Base-by-base conservation (phyloP, 2,797 vertebrate species). In the Poecilia velifera region DNA sequence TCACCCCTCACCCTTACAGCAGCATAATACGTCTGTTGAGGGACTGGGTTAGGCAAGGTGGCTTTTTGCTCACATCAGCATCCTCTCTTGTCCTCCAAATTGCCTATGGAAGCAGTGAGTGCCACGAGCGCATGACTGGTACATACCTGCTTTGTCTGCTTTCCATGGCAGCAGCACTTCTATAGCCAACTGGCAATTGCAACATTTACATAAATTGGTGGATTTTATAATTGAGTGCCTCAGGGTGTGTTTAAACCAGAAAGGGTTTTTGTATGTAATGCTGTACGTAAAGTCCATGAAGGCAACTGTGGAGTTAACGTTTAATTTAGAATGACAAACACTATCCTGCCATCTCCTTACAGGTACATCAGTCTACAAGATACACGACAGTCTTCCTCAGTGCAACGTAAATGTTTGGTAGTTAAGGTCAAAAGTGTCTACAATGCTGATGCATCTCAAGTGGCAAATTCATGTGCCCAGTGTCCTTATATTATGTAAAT, bases 1-100 rank as follows among this genome's bases (percentile, higher is more conserved):
- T 89, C 88, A 93, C 91, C 93, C 86, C 70, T 92, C 91, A 94
- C 92, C 93, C 87, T 76, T 82, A 88, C 91, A 89, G 89, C 93
- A 91, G 90, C 87, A 91, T 88, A 92, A 91, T 92, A 87, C 73
- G 85, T 91, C 91, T 90, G 93, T 85, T 89, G 83, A 91, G 86
- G 84, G 79, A 87, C 49, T 36, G 2, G 68, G 85, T 82, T 80
- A 71, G 85, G 87, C 85, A 85, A 85, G 85, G 89, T 83, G 84
- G 87, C 86, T 90, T 93, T 94, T 86, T 90, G 92, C 93, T 92
- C 76, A 2, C 92, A 88, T 93, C 92, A 94, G 94, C 94, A 92
- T 91, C 89, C 84, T 91, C 77, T 83, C 89, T 88, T 88, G 91
- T 91, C 88, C 87, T 92, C 84, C 88, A 90, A 80, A 87, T 85